Evolutionary conservation across 2,888 invertebrate genomes (phyloP).

Genomic region (Hydrotaea diabolus): DNA sequence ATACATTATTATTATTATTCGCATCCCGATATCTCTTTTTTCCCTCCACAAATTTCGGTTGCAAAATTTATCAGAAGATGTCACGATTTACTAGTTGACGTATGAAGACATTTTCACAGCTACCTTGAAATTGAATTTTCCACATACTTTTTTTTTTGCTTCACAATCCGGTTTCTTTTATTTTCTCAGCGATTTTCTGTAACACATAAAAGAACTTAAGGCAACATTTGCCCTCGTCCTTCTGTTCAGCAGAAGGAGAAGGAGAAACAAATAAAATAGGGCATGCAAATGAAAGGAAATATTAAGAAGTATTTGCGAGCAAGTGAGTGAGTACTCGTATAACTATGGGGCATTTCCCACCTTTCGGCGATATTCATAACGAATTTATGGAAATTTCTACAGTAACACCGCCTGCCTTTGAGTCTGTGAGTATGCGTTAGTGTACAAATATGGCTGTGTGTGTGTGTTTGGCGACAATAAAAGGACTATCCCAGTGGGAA

Average conservation of each 20-base stretch:
- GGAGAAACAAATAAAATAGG: not conserved
- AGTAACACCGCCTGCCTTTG: not conserved
- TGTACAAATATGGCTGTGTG: too few species aligned
- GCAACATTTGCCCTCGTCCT: not conserved
- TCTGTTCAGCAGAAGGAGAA: not conserved
- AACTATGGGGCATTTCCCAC: not conserved
- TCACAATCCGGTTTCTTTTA: not conserved
- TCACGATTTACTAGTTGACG: too few species aligned
- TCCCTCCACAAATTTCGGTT: too few species aligned
- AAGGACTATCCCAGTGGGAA: too few species aligned
- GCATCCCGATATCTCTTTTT: too few species aligned
- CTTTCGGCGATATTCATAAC: not conserved
- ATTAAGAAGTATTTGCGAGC: not conserved
- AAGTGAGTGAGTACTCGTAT: not conserved
- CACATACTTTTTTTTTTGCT: too few species aligned
- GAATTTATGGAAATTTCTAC: not conserved
- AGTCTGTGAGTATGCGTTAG: not conserved
- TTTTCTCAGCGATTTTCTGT: not conserved
- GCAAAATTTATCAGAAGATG: too few species aligned
- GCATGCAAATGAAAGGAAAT: not conserved
- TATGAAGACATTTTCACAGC: not conserved
- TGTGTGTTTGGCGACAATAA: not conserved
- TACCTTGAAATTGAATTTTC: not conserved
- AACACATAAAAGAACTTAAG: not conserved
- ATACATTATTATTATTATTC: too few species aligned